Percentiles rank a stretch among this genome's conserved stretches.
Evolutionary conservation across 2,113 vertebrate species (phyloP).

Genomic region (Cricetomys ansorgei): DNA sequence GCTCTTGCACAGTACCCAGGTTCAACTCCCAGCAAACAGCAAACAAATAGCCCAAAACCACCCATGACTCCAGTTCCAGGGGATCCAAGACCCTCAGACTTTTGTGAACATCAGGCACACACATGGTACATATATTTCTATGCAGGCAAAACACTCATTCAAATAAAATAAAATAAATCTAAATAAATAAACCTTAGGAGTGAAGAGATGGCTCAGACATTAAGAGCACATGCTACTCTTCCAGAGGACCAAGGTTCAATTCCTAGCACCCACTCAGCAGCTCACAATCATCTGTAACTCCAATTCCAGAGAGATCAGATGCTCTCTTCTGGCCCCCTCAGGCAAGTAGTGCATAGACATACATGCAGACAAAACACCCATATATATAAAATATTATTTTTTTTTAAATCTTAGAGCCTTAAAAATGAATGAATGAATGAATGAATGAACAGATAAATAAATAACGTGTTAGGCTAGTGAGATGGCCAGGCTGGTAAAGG

Average conservation of each 20-base stretch:
- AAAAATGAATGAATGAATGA: background rate
- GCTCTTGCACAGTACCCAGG: background rate
- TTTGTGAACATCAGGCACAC: background rate
- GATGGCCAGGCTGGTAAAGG: background rate
- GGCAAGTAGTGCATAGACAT: background rate
- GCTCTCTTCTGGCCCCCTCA: background rate
- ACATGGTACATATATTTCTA: background rate
- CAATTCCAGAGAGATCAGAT: background rate
- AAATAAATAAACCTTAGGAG: background rate
- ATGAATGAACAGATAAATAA: background rate
- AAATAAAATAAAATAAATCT: background rate
- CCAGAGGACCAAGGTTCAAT: background rate
- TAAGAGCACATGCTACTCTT: background rate
- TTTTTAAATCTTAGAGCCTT: background rate
- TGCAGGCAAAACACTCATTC: background rate
- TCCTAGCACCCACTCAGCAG: background rate
- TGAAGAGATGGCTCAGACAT: background rate
- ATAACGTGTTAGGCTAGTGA: background rate
- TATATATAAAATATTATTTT: background rate
- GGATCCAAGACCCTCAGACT: background rate
- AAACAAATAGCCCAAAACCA: background rate
- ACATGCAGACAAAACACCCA: background rate
- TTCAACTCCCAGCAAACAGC: background rate
- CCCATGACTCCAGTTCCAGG: background rate
- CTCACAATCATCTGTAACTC: background rate